Conservation (phyloP, 2,797 vertebrate genomes). For the Chromis chromis region DNA sequence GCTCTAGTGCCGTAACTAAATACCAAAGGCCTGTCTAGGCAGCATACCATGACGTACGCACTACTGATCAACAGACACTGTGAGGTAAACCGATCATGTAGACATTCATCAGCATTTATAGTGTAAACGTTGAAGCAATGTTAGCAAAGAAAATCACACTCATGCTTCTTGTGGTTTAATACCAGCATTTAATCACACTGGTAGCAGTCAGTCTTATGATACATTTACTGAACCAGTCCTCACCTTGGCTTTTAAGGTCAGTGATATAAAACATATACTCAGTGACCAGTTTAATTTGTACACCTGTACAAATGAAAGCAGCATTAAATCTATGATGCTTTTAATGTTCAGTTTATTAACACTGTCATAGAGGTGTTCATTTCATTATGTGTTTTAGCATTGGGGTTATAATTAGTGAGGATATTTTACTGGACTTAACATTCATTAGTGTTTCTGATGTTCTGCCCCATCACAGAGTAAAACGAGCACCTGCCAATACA, state of each 20-base stretch:
- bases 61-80: conserved; percentile 6
- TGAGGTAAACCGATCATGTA: conserved; percentile 12
- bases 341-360: conserved; percentile 14
- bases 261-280: background rate
- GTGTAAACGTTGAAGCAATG: background rate
- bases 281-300: background rate
- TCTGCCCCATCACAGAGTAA: background rate
- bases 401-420: background rate
- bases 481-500: background rate
- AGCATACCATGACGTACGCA: conserved; percentile 13
- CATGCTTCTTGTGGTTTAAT: background rate
- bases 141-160: background rate
- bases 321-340: background rate
- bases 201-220: background rate
- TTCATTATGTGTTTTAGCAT: conserved; percentile 17
- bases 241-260: background rate
- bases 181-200: background rate
- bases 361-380: conserved; percentile 4
- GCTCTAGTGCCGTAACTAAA: conserved; percentile 61
- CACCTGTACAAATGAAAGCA: background rate
- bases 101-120: conserved; percentile 4
- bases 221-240: background rate
- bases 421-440: background rate
- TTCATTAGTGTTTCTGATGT: background rate
- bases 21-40: conserved; percentile 42